phyloP scores from a whole-genome alignment of 35 echinoderm and acorn worm genomes.

The Hemicentrotus pulcherrimus region DNA sequence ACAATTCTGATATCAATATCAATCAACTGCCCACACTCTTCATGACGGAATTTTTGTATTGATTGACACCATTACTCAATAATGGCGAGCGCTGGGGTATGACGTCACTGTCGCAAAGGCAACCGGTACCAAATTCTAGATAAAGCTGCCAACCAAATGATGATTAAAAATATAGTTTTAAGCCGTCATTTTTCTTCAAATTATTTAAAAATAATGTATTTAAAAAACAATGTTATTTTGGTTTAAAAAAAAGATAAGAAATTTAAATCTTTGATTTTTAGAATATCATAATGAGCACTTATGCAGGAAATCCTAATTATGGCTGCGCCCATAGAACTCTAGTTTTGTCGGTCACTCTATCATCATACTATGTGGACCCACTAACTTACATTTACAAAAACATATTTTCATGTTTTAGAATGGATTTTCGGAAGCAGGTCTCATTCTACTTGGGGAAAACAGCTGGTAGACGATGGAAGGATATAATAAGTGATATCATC shows the following conservation, averaged over 20 bases:
- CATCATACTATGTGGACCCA: background rate
- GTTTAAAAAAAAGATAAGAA: background rate
- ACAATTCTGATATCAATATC: too few species aligned
- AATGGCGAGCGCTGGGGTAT: conserved; percentile 32
- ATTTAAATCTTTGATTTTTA: background rate
- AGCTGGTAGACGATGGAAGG: conserved; percentile 49
- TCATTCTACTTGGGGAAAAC: conserved; percentile 41
- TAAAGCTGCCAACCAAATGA: background rate
- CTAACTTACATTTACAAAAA: background rate
- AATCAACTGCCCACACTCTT: background rate
- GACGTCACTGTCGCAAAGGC: conserved; percentile 68
- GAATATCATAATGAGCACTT: background rate
- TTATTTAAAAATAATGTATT: background rate
- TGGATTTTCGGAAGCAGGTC: conserved; percentile 21
- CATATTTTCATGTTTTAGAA: background rate
- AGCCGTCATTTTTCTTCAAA: background rate
- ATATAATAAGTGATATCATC: conserved; percentile 41
- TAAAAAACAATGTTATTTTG: background rate
- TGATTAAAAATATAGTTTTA: background rate
- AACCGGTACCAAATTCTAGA: background rate
- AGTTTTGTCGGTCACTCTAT: background rate
- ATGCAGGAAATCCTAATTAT: background rate
- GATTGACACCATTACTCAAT: background rate
- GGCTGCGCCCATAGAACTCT: background rate
- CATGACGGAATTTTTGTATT: background rate